Evolutionary conservation across 2,797 vertebrate species (phyloP).

Genomic region (Rousettus madagascariensis): DNA sequence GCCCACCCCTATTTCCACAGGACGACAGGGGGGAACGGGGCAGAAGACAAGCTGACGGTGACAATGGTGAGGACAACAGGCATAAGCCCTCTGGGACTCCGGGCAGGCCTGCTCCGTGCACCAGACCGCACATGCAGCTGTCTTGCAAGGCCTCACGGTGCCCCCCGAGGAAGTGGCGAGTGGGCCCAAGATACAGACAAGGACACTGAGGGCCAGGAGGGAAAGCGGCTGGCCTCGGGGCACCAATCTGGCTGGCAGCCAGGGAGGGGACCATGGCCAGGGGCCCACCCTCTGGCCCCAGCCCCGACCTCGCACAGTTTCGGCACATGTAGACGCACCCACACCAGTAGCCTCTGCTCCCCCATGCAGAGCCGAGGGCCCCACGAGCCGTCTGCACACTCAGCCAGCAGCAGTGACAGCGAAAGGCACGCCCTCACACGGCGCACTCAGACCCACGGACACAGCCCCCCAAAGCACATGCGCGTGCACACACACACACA

Average conservation of each 20-base stretch:
- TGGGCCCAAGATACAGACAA: background rate
- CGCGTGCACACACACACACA: accelerated
- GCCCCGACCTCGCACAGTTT: background rate
- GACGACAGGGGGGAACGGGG: background rate
- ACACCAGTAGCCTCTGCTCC: background rate
- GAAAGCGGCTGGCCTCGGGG: background rate
- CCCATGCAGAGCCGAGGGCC: background rate
- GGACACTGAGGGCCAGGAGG: background rate
- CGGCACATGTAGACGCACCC: background rate
- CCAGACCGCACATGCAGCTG: background rate
- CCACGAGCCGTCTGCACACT: background rate
- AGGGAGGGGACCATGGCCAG: background rate
- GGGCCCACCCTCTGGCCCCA: background rate
- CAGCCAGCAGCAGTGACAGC: background rate
- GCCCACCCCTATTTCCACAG: background rate
- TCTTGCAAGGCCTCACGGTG: background rate
- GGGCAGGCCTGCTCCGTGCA: background rate
- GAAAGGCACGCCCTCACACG: background rate
- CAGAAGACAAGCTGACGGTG: background rate
- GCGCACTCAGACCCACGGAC: background rate
- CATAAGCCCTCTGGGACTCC: accelerated
- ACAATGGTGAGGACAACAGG: accelerated
- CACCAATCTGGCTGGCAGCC: accelerated
- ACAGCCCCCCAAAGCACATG: background rate
- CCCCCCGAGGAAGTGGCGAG: accelerated